Base-by-base conservation (phyloP, 2,888 invertebrate species). In the Leptopilina drosophilae region DNA sequence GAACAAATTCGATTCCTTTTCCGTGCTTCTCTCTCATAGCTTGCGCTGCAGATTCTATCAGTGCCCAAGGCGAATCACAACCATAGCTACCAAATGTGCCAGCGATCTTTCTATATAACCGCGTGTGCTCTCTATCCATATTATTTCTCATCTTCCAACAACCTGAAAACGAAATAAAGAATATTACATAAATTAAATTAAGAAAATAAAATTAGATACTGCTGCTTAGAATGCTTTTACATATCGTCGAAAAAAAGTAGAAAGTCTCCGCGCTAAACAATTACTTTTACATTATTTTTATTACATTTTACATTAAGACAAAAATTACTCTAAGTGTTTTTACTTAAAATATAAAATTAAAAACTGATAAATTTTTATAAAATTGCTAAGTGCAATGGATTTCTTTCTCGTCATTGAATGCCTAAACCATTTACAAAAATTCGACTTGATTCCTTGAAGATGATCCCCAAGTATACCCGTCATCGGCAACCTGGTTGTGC, bases 1-100 rank as follows among this genome's bases (percentile, higher is more conserved):
- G 93, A 33, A 98, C 97, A 91, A 98, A 98, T 92, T 98, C 98
- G 81, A 98, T 96, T 91, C 96, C 97, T 92, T 97, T 96, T 69
- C 96, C 95, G 89, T 96, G 96, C 81, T 96, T 94, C 77, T 95
- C 95, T 92, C 95, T 95, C 98, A 98, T 98, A 85, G 96, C 96
- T 89, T 94, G 94, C 80, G 97, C 96, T 8, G 98, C 97, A 64
- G 97, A 97, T 91, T 96, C 96, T 87, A 98, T 96, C 87, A 98
- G 94, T 89, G 95, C 95, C 94, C 97, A 96, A 7, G 98, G 97
- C 87, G 98, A 96, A 93, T 98, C 98, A 92, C 98, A 98, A 83
- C 95, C 94, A 93, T 96, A 96, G 93, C 96, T 95, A 69, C 96
- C 96, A 91, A 94, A 96, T 87, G 93, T 93, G 76, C 97, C 97